These are phyloP conservation scores for Urocitellus parryii DNA, from an alignment of 2,113 vertebrate genomes.

Conservation along the genomic window DNA sequence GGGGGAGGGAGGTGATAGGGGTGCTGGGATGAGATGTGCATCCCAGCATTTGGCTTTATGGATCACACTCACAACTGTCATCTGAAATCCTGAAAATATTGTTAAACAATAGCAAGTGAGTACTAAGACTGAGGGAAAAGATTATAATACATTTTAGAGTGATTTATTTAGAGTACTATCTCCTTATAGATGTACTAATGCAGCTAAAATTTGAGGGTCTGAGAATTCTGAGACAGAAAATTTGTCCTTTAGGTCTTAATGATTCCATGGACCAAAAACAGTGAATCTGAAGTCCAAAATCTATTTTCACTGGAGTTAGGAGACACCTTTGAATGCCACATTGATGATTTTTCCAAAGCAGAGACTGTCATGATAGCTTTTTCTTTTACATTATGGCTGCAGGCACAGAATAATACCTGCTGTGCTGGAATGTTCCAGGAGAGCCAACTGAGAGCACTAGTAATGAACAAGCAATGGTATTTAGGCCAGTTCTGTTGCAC, in stretches of 20 bases:
- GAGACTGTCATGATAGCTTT: conserved; percentile 33
- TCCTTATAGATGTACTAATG: not conserved
- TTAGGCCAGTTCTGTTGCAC: conserved; percentile 28
- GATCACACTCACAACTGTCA: not conserved
- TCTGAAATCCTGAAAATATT: not conserved
- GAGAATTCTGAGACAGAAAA: not conserved
- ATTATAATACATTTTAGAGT: not conserved
- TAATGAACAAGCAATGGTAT: conserved; percentile 49
- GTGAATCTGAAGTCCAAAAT: not conserved
- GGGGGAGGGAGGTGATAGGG: not conserved
- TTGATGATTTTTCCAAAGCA: not conserved
- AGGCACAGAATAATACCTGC: conserved; percentile 48
- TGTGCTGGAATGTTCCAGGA: conserved; percentile 53
- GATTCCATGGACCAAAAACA: not conserved
- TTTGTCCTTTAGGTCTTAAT: not conserved
- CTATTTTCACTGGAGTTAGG: not conserved
- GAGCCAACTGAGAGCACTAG: conserved; percentile 40
- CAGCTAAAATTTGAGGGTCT: not conserved
- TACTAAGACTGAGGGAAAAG: not conserved
- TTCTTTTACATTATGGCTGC: conserved; percentile 60
- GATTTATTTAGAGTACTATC: not conserved
- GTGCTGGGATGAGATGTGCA: not conserved
- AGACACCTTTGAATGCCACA: not conserved
- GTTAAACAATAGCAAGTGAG: not conserved
- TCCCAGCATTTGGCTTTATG: not conserved